Conservation (phyloP, 2,888 invertebrate genomes). For the Phlogophora meticulosa region DNA sequence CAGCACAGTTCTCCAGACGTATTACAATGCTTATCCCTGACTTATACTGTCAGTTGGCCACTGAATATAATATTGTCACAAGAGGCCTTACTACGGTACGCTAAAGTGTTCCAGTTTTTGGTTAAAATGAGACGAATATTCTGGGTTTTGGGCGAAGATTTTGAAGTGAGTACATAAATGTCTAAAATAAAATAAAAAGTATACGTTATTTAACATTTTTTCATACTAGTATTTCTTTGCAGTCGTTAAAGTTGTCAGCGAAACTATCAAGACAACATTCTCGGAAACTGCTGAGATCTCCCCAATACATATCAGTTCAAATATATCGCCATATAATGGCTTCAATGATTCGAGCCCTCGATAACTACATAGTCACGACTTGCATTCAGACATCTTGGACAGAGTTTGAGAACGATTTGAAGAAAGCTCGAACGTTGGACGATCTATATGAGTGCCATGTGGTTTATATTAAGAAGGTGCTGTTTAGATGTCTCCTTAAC, state of each 20-base stretch:
- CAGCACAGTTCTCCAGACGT: constrained; percentile 93
- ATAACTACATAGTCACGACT: constrained; percentile 95
- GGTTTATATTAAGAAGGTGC: constrained; percentile 93
- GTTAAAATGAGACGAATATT: constrained; percentile 94
- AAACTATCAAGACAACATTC: constrained; percentile 88
- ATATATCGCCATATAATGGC: constrained; percentile 94
- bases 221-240: too few relatives aligned
- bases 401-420: constrained; percentile 93
- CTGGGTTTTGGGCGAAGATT: constrained; percentile 94
- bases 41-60: constrained; percentile 94
- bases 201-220: too few relatives aligned
- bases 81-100: constrained; percentile 93
- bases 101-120: constrained; percentile 94
- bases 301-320: constrained; percentile 94
- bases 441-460: constrained; percentile 94
- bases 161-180: constrained; percentile 85
- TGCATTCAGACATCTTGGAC: constrained; percentile 95
- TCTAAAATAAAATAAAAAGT: too few relatives aligned
- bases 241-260: constrained; percentile 92
- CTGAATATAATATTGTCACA: constrained; percentile 94
- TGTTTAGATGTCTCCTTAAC: constrained; percentile 94
- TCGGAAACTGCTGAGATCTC: constrained; percentile 89
- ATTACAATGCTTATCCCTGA: constrained; percentile 93
- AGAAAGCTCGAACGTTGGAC: constrained; percentile 93
- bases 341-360: constrained; percentile 94